Evolutionary conservation across 2,888 invertebrate genomes (phyloP).

Genomic region (Adelphocoris suturalis): DNA sequence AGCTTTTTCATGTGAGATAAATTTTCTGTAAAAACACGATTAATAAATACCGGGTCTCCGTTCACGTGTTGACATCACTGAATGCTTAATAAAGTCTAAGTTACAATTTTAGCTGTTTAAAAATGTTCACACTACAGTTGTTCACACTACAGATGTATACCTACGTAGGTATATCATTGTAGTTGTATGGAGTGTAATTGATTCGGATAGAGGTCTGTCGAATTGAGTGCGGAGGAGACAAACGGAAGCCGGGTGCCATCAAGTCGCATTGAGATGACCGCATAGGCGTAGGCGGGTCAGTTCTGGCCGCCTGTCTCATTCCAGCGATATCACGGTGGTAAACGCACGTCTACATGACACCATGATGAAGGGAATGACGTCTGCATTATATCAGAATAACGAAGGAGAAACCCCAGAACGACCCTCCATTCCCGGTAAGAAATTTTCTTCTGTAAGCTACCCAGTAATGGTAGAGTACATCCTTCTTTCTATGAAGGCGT

Average conservation of each 20-base stretch:
- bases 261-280: conserved; percentile 6
- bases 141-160: too few species aligned
- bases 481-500: background rate
- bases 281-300: conserved; percentile 23
- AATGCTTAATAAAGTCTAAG: too few species aligned
- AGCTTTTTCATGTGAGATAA: too few species aligned
- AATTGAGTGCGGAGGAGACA: background rate
- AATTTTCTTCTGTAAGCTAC: background rate
- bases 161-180: too few species aligned
- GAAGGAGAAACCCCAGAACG: background rate
- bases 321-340: conserved; percentile 11
- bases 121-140: too few species aligned
- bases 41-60: too few species aligned
- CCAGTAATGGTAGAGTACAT: background rate
- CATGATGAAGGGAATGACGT: conserved; percentile 30
- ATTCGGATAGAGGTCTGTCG: too few species aligned
- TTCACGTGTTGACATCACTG: too few species aligned
- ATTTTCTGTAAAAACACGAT: too few species aligned
- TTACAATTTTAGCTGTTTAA: too few species aligned
- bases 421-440: background rate
- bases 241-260: conserved; percentile 32
- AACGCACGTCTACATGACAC: conserved; percentile 18
- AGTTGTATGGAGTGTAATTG: too few species aligned
- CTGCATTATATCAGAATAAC: conserved; percentile 35
- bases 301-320: conserved; percentile 27